Evolutionary conservation across 2,797 vertebrate genomes (phyloP).

Genomic region (Morelia viridis): DNA sequence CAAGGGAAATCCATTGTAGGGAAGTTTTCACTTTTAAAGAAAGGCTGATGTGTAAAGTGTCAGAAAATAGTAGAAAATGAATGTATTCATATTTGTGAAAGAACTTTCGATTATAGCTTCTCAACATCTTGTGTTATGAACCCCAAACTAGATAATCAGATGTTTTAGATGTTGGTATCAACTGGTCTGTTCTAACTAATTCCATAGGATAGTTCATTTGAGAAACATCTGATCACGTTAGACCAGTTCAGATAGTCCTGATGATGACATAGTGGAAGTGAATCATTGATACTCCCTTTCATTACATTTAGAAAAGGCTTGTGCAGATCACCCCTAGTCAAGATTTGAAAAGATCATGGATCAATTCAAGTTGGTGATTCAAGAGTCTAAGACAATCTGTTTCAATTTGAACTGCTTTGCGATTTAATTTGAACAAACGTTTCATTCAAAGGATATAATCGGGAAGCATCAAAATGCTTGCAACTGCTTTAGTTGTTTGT

Average conservation of each 20-base stretch:
- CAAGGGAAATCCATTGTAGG: background rate
- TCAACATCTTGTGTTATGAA: background rate
- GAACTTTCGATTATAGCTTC: background rate
- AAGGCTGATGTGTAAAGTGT: background rate
- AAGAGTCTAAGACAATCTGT: background rate
- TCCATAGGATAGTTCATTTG: background rate
- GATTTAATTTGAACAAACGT: background rate
- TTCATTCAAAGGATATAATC: background rate
- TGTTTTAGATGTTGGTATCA: background rate
- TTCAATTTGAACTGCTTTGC: background rate
- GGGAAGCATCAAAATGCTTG: background rate
- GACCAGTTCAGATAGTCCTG: background rate
- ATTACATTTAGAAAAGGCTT: background rate
- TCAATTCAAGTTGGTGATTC: background rate
- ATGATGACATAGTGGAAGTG: background rate
- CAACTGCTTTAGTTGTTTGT: background rate
- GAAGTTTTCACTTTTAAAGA: constrained; percentile 10
- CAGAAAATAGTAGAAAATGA: background rate
- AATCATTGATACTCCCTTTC: background rate
- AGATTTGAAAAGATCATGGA: background rate
- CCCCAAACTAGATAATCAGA: background rate
- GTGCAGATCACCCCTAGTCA: background rate
- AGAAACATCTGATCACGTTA: background rate
- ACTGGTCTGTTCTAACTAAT: background rate
- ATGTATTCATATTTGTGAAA: background rate